Percentiles rank a stretch among this genome's conserved stretches.
These are phyloP conservation scores for Erebia palarica DNA, from an alignment of 2,888 invertebrate species.

Conservation along the genomic window DNA sequence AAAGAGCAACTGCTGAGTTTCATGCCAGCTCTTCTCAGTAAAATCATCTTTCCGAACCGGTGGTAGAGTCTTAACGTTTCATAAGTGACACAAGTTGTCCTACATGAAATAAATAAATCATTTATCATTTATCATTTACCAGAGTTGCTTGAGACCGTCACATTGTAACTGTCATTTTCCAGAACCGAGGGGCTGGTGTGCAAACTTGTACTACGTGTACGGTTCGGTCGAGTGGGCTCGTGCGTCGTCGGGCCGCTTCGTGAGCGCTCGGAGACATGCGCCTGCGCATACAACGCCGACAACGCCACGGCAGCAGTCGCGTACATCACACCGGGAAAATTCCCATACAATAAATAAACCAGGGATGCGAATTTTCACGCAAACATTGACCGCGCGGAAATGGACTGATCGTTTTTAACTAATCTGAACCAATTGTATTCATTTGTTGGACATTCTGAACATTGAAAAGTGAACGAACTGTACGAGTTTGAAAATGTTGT, in stretches of 20 bases:
- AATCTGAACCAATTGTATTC: constrained; percentile 27
- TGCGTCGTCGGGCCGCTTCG: constrained; percentile 60
- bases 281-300: constrained; percentile 69
- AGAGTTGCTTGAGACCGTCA: too few species aligned
- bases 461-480: constrained; percentile 55
- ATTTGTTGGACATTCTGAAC: constrained; percentile 38
- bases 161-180: too few species aligned
- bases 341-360: constrained; percentile 54
- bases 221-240: constrained; percentile 65
- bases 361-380: constrained; percentile 60
- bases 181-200: background rate
- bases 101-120: too few species aligned
- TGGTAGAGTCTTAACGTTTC: too few species aligned
- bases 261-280: constrained; percentile 51
- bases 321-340: constrained; percentile 51
- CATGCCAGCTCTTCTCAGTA: too few species aligned
- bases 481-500: constrained; percentile 72
- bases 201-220: background rate
- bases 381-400: constrained; percentile 51
- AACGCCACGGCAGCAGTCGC: constrained; percentile 65
- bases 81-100: too few species aligned
- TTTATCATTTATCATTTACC: too few species aligned
- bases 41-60: too few species aligned
- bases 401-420: constrained; percentile 59
- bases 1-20: too few species aligned